Conservation (phyloP, 2,797 vertebrate genomes). For the Argentina silus region DNA sequence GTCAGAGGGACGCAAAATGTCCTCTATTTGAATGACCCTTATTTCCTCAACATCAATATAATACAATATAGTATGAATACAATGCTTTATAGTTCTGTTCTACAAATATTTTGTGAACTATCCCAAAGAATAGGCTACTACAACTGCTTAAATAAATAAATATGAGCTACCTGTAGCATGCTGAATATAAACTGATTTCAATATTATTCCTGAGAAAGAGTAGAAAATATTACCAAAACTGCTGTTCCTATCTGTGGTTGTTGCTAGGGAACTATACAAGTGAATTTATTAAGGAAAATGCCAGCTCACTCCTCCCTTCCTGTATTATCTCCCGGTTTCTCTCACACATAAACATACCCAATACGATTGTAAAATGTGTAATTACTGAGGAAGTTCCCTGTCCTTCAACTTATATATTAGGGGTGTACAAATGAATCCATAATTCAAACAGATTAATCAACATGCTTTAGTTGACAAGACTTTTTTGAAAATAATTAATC, state of each 20-base stretch:
- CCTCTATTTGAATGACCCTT: too few species aligned
- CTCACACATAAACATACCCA: background rate
- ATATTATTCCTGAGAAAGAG: conserved; percentile 15
- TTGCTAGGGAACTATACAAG: conserved; percentile 58
- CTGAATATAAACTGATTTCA: background rate
- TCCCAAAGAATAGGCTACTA: background rate
- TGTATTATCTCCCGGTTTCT: background rate
- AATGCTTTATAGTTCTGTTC: background rate
- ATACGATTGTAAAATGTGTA: background rate
- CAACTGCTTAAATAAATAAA: too few species aligned
- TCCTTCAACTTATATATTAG: too few species aligned
- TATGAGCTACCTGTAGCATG: background rate
- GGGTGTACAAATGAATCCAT: too few species aligned
- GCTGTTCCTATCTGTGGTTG: conserved; percentile 41
- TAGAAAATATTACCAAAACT: conserved; percentile 44
- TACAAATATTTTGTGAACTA: background rate
- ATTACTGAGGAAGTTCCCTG: background rate
- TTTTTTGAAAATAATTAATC: too few species aligned
- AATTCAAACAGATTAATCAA: too few species aligned
- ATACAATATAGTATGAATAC: background rate
- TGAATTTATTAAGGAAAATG: conserved; percentile 42
- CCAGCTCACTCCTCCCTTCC: background rate
- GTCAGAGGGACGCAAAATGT: too few species aligned
- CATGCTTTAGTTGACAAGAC: too few species aligned
- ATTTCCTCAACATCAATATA: background rate